Evolutionary conservation across 2,113 vertebrate species (phyloP).

Genomic region (Gobiocypris rarus): DNA sequence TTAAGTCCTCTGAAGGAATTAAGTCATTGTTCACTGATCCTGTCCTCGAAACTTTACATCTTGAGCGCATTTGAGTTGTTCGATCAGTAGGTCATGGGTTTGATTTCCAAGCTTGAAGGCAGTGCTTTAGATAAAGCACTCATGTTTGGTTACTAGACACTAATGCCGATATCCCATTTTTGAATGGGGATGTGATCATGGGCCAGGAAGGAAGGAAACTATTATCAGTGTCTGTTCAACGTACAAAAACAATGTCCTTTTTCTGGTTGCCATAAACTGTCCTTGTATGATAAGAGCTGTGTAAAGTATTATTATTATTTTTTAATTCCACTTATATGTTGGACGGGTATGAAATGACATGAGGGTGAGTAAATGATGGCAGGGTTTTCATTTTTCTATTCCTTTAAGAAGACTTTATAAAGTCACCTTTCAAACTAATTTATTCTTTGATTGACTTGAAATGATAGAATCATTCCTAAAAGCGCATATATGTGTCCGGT

Average conservation of each 20-base stretch:
- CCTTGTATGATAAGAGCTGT: not conserved
- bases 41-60: not conserved
- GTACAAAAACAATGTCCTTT: not conserved
- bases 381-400: not conserved
- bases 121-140: not conserved
- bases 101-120: not conserved
- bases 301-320: too few relatives aligned
- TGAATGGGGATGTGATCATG: too few relatives aligned
- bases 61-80: not conserved
- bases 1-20: not conserved
- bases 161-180: too few relatives aligned
- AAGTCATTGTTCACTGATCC: not conserved
- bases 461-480: conserved; percentile 36
- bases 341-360: not conserved
- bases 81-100: not conserved
- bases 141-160: not conserved
- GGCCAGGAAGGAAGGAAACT: too few relatives aligned
- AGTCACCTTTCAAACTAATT: conserved; percentile 10
- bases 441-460: conserved; percentile 34
- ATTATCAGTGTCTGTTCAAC: too few relatives aligned
- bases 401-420: not conserved
- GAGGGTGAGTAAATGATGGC: not conserved
- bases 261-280: not conserved
- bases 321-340: too few relatives aligned
- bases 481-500: conserved; percentile 42